phyloP scores from a whole-genome alignment of 1,140 invertebrate genomes.

The Drosophila truncata region DNA sequence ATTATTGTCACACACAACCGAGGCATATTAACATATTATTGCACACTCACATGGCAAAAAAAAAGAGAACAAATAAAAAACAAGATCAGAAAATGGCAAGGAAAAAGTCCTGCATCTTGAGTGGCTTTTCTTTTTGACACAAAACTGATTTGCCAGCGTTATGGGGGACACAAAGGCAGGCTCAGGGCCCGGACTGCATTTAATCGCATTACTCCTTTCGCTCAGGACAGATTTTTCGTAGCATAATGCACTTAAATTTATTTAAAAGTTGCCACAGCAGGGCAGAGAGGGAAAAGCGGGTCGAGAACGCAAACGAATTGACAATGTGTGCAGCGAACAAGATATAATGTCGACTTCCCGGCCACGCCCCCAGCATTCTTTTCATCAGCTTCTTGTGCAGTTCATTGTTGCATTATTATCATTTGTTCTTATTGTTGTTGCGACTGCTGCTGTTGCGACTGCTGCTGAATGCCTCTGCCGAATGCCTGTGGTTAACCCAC shows the following conservation, averaged over 20 bases:
- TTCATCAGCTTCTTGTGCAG: conserved; percentile 58
- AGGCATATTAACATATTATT: conserved; percentile 81
- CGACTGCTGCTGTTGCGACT: conserved; percentile 17
- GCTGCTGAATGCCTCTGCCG: conserved; percentile 22
- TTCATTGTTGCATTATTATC: conserved; percentile 71
- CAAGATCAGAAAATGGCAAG: not conserved
- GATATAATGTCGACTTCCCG: conserved; percentile 58
- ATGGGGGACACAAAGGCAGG: conserved; percentile 37
- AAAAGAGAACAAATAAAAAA: not conserved
- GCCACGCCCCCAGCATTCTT: conserved; percentile 43
- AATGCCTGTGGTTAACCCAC: conserved; percentile 58
- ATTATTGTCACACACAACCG: conserved; percentile 77
- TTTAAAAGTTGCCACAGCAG: conserved; percentile 55
- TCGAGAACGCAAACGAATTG: conserved; percentile 39
- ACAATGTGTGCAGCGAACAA: conserved; percentile 79
- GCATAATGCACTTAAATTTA: conserved; percentile 68
- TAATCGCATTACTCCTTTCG: conserved; percentile 61
- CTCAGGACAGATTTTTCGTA: conserved; percentile 45
- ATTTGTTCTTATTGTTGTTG: conserved; percentile 58
- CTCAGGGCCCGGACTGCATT: conserved; percentile 40
- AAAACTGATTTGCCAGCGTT: conserved; percentile 58
- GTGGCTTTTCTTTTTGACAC: conserved; percentile 41
- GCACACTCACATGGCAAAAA: conserved; percentile 42
- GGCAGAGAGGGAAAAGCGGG: not conserved
- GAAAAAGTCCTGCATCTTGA: conserved; percentile 46